These are phyloP conservation scores for Lasioglossum calceatum DNA, from an alignment of 2,888 invertebrate species.

Conservation along the genomic window DNA sequence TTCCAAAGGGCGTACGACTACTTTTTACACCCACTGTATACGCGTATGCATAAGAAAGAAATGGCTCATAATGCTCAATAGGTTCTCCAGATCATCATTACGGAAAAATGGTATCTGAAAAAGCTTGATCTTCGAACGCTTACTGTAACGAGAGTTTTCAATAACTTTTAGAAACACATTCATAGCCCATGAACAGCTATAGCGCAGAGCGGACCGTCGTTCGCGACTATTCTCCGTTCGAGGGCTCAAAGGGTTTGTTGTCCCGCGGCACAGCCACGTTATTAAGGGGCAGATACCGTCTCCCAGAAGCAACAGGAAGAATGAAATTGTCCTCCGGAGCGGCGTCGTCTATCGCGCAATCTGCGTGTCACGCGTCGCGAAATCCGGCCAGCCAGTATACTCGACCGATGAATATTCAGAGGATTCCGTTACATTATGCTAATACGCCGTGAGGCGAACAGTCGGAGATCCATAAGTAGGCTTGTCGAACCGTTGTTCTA, in stretches of 20 bases:
- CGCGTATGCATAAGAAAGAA: no score
- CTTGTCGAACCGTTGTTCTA: constrained; percentile 58
- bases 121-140: no score
- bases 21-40: no score
- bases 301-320: neutral
- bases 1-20: no score
- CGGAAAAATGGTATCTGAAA: no score
- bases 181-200: no score
- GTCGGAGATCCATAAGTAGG: constrained; percentile 56
- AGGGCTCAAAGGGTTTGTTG: neutral
- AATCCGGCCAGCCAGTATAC: constrained; percentile 18
- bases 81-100: no score
- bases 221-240: neutral
- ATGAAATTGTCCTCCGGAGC: neutral
- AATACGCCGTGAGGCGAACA: constrained; percentile 55
- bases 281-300: constrained; percentile 5
- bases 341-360: constrained; percentile 17
- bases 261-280: neutral
- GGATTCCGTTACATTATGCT: constrained; percentile 64
- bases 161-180: no score
- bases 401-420: constrained; percentile 65
- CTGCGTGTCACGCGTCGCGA: constrained; percentile 28
- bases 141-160: no score
- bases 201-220: neutral
- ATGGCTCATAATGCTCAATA: no score